These are phyloP conservation scores for Anhinga anhinga DNA, from an alignment of 2,113 vertebrate genomes.

Conservation along the genomic window DNA sequence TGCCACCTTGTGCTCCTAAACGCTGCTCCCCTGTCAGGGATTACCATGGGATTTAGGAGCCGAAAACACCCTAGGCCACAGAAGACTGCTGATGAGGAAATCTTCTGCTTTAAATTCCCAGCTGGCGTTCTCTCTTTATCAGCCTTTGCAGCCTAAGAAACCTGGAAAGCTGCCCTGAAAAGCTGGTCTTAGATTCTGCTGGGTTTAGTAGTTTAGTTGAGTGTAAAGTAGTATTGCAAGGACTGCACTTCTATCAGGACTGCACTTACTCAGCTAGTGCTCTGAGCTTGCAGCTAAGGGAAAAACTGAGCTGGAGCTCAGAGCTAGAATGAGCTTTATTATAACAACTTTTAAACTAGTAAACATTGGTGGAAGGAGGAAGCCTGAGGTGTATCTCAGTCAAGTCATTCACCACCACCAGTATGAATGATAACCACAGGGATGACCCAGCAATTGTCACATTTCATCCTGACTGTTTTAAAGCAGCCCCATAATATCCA, in stretches of 20 bases:
- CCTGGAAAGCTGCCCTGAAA: conserved; percentile 42
- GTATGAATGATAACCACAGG: conserved; percentile 29
- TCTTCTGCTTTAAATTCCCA: conserved; percentile 4
- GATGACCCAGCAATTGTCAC: conserved; percentile 20
- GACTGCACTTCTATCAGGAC: background rate
- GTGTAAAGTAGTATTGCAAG: background rate
- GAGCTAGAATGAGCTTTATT: background rate
- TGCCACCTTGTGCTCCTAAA: background rate
- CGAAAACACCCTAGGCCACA: background rate
- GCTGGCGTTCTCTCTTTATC: background rate
- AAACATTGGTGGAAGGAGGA: background rate
- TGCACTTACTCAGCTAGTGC: background rate
- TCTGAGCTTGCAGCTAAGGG: background rate
- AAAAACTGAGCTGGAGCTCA: background rate
- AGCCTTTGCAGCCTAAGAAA: conserved; percentile 26
- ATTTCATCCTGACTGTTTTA: conserved; percentile 58
- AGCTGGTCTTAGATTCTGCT: background rate
- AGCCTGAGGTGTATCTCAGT: conserved; percentile 18
- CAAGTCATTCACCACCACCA: background rate
- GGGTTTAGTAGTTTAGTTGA: background rate
- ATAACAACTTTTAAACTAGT: background rate
- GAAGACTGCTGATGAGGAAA: background rate
- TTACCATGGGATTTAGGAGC: background rate
- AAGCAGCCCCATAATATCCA: conserved; percentile 32
- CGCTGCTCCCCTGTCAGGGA: background rate